Conservation (phyloP, 2,888 invertebrate species). For the Drosophila pseudotakahashii region DNA sequence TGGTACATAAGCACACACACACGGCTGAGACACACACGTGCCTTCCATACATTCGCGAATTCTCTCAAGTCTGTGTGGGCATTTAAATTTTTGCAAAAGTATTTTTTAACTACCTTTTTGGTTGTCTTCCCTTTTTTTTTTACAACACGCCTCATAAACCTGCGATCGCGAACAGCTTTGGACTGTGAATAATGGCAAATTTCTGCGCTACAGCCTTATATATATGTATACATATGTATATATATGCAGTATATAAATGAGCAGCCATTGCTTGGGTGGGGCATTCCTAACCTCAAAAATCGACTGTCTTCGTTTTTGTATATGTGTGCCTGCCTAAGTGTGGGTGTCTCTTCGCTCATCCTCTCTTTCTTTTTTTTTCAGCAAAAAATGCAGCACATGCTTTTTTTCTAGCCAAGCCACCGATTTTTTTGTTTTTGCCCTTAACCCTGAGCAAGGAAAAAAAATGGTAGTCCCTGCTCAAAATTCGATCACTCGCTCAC, state of each 20-base stretch:
- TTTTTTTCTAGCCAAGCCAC: constrained; percentile 51
- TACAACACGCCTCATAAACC: constrained; percentile 73
- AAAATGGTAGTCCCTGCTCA: constrained; percentile 31
- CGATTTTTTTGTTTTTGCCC: constrained; percentile 47
- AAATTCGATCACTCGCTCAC: constrained; percentile 40
- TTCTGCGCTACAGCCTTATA: constrained; percentile 63
- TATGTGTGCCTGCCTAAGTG: constrained; percentile 43
- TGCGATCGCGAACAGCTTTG: constrained; percentile 72
- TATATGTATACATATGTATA: constrained; percentile 37
- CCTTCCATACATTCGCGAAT: constrained; percentile 82
- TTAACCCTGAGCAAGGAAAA: constrained; percentile 65
- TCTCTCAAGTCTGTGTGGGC: constrained; percentile 47
- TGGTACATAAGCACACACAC: constrained; percentile 20
- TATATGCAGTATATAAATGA: constrained; percentile 44
- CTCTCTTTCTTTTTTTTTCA: constrained; percentile 30
- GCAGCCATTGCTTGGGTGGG: constrained; percentile 80
- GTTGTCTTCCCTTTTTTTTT: constrained; percentile 30
- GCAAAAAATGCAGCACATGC: constrained; percentile 63
- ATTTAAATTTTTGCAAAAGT: constrained; percentile 54
- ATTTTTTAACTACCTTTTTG: constrained; percentile 67
- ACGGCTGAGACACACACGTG: constrained; percentile 78
- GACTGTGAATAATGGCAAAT: constrained; percentile 79
- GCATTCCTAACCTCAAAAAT: constrained; percentile 80
- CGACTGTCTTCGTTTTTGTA: constrained; percentile 56
- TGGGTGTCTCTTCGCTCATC: constrained; percentile 43